phyloP scores from a whole-genome alignment of 2,888 invertebrate genomes.

The Sesia apiformis region DNA sequence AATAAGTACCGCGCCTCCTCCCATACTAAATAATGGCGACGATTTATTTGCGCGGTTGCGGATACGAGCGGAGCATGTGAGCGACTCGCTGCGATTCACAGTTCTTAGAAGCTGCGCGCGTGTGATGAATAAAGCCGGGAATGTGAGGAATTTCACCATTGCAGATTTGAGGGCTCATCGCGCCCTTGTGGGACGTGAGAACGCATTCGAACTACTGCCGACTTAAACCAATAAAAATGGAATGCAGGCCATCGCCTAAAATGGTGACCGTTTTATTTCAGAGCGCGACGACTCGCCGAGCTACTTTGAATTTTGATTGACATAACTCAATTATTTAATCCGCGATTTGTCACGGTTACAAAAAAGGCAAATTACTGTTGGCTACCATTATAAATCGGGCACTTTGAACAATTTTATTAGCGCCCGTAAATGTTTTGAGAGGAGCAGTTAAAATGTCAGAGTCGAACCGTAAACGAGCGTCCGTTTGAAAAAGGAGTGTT shows the following conservation, averaged over 20 bases:
- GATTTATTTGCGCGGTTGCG: conserved; percentile 56
- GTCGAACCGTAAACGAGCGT: conserved; percentile 62
- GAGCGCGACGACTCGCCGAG: conserved; percentile 20
- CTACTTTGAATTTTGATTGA: conserved; percentile 47
- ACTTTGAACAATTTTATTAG: conserved; percentile 64
- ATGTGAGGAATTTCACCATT: conserved; percentile 59
- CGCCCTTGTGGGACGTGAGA: conserved; percentile 51
- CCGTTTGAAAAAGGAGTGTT: conserved; percentile 64
- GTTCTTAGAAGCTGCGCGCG: conserved; percentile 64
- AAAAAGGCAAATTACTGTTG: conserved; percentile 40
- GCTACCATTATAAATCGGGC: conserved; percentile 48
- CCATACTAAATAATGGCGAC: conserved; percentile 59
- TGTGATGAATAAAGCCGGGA: conserved; percentile 67
- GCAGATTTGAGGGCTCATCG: conserved; percentile 60
- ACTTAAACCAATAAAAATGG: conserved; percentile 38
- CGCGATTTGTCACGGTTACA: conserved; percentile 18
- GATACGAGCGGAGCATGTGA: conserved; percentile 47
- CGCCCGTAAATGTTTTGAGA: conserved; percentile 55
- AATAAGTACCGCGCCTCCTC: conserved; percentile 45
- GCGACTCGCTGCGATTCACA: conserved; percentile 40
- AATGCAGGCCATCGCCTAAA: conserved; percentile 31
- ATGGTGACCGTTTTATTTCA: conserved; percentile 27
- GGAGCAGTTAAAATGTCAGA: conserved; percentile 67
- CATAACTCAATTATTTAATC: conserved; percentile 32
- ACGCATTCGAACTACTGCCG: conserved; percentile 23